Evolutionary conservation across 30 jellyfish, hydroid and myxozoan species (phyloP), one percentile per base, ranked within the genome.

Genomic region (Aurelia aurita complex sp. Pacific): DNA sequence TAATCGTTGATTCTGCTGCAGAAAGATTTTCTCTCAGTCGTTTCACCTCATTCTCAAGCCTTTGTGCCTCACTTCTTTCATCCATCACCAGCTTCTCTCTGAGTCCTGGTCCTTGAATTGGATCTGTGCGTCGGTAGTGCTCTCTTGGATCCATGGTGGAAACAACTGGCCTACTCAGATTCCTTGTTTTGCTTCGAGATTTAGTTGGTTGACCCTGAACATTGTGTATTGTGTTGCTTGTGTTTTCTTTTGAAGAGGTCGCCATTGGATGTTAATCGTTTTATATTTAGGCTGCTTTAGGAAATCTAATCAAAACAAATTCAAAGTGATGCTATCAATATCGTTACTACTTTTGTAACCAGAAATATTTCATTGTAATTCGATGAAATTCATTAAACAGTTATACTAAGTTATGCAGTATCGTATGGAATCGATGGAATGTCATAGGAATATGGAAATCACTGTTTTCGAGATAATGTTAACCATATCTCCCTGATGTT

Each of bases 1-100:
- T 78, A 68, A 85, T 93, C 55, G 94, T 88, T 42, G 90, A 64
- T 13, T 93, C 98, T 16, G 96, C 94, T n/a, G 87, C 33, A 50
- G 94, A 66, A 54, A 88, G 81, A 17, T 80, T 96, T 74, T 85
- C 98, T 74, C 68, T 87, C 71, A 93, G 87, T 57, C 96, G 42
- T 75, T 60, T 83, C 38, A 93, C 91, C 63, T 96, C 91, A 2
- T 73, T 57, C 36, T 87, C 94, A 85, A 88, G 85, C 55, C 94
- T 74, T 36, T 82, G 96, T 55, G 66, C 73, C 83, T 93, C 96
- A 51, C 82, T 46, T 57, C 51, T 54, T 33, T 29, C 72, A 70
- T 74, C 87, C 80, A 43, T 77, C 64, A 64, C 53, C 43, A 10
- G 23, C 38, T 52, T 43, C 5, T 54, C 86, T 51, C 61, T 73